A percentile compares a stretch with the other conserved stretches of the same genome.
Conservation (phyloP, 2,888 invertebrate genomes). For the Agonopterix arenella region DNA sequence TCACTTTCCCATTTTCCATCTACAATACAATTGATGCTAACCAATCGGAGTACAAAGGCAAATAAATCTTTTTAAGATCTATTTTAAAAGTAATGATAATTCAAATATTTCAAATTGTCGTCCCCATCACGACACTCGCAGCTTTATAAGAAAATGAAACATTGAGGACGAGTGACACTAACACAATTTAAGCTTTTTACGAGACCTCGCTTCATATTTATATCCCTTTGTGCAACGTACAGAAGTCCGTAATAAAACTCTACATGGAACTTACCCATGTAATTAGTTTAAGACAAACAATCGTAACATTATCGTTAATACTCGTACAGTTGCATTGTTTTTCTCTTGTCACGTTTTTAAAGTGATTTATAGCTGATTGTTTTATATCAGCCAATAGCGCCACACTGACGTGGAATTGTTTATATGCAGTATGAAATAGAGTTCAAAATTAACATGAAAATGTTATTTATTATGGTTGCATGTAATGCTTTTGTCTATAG, state of each 20-base stretch:
- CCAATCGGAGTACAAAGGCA: no score
- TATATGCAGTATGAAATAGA: not conserved
- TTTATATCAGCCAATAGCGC: conserved; percentile 3
- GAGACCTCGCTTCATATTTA: conserved; percentile 19
- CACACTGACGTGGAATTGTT: not conserved
- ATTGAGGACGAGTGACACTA: conserved; percentile 16
- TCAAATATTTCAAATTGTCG: not conserved
- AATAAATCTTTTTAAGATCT: not conserved
- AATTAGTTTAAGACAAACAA: conserved; percentile 19
- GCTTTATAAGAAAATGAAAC: conserved; percentile 20
- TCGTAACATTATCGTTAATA: conserved; percentile 17
- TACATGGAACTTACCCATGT: not conserved
- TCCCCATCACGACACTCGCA: conserved; percentile 1
- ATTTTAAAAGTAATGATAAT: no score
- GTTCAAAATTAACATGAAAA: not conserved
- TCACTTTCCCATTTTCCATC: no score
- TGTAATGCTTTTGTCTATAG: not conserved
- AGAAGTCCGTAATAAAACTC: conserved; percentile 3
- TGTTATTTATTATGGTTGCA: not conserved
- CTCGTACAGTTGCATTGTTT: conserved; percentile 11
- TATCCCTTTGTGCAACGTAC: conserved; percentile 28
- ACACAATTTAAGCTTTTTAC: conserved; percentile 14
- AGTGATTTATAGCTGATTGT: conserved; percentile 31
- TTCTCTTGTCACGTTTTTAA: conserved; percentile 22
- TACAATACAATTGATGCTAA: no score